Evolutionary conservation across 2,113 vertebrate species (phyloP).

Genomic region (Corythornis madagascariensis): DNA sequence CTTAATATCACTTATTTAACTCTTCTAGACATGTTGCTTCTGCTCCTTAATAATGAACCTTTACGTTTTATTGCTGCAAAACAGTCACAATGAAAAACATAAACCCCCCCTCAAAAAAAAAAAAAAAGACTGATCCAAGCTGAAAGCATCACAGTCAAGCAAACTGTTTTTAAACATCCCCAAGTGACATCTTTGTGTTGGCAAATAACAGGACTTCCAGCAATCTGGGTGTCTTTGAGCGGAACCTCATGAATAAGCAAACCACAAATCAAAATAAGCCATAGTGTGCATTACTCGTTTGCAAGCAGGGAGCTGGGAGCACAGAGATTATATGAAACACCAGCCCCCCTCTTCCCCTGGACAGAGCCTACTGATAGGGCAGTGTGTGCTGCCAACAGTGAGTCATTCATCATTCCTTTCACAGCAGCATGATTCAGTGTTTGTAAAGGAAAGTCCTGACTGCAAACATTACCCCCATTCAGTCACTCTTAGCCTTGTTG

Average conservation of each 20-base stretch:
- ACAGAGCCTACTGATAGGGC: conserved; percentile 57
- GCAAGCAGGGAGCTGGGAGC: conserved; percentile 20
- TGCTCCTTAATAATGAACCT: neutral
- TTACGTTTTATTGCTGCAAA: neutral
- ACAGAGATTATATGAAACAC: conserved; percentile 57
- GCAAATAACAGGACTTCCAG: neutral
- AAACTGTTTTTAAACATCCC: conserved; percentile 28
- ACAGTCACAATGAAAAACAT: neutral
- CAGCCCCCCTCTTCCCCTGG: conserved; percentile 2
- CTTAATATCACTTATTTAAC: neutral
- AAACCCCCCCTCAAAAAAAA: neutral
- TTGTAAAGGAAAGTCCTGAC: conserved; percentile 45
- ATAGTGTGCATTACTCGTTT: conserved; percentile 35
- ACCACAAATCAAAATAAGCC: conserved; percentile 38
- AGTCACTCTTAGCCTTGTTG: neutral
- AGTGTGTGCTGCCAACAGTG: conserved; percentile 58
- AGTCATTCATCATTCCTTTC: conserved; percentile 61
- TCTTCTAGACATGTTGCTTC: neutral
- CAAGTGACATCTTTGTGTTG: conserved; percentile 20
- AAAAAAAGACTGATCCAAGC: neutral
- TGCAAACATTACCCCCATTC: conserved; percentile 54
- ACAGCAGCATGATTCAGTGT: conserved; percentile 54
- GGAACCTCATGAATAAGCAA: conserved; percentile 24
- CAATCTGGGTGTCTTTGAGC: neutral
- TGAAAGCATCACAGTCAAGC: neutral